Evolutionary conservation across 2,113 vertebrate genomes (phyloP), one percentile per base, ranked within the genome.

Genomic region (Pampusana beccarii): DNA sequence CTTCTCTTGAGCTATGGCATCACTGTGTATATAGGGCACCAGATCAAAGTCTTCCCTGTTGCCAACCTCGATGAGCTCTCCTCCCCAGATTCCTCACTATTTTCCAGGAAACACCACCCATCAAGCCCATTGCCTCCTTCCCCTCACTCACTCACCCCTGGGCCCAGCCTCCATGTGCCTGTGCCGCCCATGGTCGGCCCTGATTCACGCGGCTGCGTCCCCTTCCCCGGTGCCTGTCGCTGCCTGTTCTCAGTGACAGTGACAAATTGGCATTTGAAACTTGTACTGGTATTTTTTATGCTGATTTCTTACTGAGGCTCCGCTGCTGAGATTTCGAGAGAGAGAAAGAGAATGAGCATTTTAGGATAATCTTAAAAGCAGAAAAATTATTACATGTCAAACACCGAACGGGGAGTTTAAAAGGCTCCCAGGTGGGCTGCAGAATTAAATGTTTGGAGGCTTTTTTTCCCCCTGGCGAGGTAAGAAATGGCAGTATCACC

Each of bases 381-480:
- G 95, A 97, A 97, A 97, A 97, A 97, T 95, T 93, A 97, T 96
- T 98, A 96, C 66, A 73, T 97, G 97, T 98, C 97, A 98, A 97
- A 98, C 96, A 94, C 70, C 50, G 17, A 97, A 88, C 25, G n/a
- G 90, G 95, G 97, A 98, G 93, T 95, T 97, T 97, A 97, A 98
- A 97, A 97, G 97, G 96, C 97, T 98, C 98, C 97, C 97, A 97
- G 95, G 97, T 97, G 97, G 97, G 97, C 96, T 96, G 95, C 84
- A 92, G 96, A 98, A 98, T 97, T 97, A 96, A 97, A 97, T 95
- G 95, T 97, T 95, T 96, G 92, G 95, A 96, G 95, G 81, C 28
- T 97, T 97, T 97, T 91, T 94, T 94, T 75, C 2, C 21, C 91
- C 94, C 90, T 36, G 1, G 56, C 60, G 66, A 96, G 92, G 95